Conservation (phyloP, 2,888 invertebrate species). For the Drosophila mettleri region DNA sequence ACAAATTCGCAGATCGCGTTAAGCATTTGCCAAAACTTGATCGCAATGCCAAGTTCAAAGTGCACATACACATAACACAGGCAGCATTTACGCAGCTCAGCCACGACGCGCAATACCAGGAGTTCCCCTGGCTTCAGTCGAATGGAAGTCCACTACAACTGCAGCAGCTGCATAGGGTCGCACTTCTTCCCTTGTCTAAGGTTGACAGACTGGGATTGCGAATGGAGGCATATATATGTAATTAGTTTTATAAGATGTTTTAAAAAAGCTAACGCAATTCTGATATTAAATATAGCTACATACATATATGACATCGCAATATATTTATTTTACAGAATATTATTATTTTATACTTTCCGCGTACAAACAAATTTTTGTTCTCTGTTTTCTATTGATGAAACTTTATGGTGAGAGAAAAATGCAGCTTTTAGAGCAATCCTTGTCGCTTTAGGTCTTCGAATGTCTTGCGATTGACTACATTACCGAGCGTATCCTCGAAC, state of each 20-base stretch:
- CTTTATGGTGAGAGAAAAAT: background rate
- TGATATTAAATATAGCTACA: too few species aligned
- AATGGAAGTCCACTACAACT: background rate
- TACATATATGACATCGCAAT: too few species aligned
- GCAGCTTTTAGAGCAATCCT: conserved; percentile 91
- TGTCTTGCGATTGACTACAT: conserved; percentile 99
- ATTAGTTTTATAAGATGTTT: conserved; percentile 22
- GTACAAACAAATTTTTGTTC: background rate
- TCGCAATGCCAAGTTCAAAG: conserved; percentile 73
- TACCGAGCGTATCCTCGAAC: conserved; percentile 99
- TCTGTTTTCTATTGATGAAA: background rate
- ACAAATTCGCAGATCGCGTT: conserved; percentile 75
- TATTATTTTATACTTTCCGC: background rate
- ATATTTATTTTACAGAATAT: background rate
- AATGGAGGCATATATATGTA: conserved; percentile 71
- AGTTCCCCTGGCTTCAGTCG: conserved; percentile 83
- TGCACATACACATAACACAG: conserved; percentile 82
- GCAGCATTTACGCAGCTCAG: conserved; percentile 74
- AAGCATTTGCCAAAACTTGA: conserved; percentile 75
- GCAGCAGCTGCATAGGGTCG: conserved; percentile 35
- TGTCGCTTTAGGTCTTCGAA: conserved; percentile 99
- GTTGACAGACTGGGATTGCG: conserved; percentile 70
- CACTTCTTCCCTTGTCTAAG: conserved; percentile 74
- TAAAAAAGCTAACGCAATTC: too few species aligned
- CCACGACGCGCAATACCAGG: conserved; percentile 78